These are phyloP conservation scores for Dipus sagitta DNA, from an alignment of 2,797 vertebrate genomes.

Conservation along the genomic window DNA sequence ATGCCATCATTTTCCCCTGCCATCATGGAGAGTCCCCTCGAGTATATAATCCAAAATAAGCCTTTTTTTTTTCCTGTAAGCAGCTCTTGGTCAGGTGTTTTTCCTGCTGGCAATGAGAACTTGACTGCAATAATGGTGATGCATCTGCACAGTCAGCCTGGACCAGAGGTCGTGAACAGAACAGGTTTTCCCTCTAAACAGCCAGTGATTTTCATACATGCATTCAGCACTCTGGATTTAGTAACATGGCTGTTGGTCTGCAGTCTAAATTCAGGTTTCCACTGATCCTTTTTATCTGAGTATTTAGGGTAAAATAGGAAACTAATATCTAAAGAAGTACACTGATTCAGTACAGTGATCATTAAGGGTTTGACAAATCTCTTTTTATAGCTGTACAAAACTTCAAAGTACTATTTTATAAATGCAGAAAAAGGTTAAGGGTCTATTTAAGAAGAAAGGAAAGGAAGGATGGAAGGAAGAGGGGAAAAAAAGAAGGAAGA, in stretches of 20 bases:
- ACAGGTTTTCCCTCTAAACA: conserved; percentile 17
- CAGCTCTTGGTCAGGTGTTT: no score
- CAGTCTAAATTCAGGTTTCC: not conserved
- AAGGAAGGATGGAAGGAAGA: not conserved
- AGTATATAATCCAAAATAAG: no score
- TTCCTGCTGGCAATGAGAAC: no score
- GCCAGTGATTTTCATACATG: not conserved
- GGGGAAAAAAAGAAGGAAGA: not conserved
- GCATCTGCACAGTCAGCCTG: not conserved
- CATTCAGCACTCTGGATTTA: not conserved
- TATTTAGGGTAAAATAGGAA: not conserved
- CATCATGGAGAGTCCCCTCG: no score
- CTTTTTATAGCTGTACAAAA: conserved; percentile 36
- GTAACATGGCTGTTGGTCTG: not conserved
- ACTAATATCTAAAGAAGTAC: conserved; percentile 4
- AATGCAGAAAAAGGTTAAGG: not conserved
- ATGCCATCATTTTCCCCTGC: no score
- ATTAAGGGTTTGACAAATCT: conserved; percentile 22
- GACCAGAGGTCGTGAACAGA: conserved; percentile 27
- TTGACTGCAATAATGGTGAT: not conserved
- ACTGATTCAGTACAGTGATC: not conserved
- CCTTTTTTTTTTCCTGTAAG: no score
- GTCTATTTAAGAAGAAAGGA: not conserved
- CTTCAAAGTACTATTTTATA: not conserved
- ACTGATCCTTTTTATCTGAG: not conserved